Evolutionary conservation across 2,888 invertebrate genomes (phyloP).

Genomic region (Achlya flavicornis): DNA sequence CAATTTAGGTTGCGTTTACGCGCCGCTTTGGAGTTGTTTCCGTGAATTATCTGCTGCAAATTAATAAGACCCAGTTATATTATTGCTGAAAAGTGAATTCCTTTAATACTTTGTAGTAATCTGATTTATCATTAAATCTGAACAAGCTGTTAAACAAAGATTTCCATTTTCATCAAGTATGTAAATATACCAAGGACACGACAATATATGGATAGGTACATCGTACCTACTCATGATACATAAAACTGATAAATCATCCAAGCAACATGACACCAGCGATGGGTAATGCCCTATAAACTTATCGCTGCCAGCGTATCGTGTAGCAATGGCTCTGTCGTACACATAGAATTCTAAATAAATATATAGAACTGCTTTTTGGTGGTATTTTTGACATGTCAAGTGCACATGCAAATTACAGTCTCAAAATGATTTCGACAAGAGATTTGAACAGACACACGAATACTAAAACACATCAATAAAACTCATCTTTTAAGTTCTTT

Average conservation of each 20-base stretch:
- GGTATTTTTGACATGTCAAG: no score
- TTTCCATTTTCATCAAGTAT: not conserved
- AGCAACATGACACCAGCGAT: slow-evolving; percentile 41
- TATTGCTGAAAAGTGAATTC: not conserved
- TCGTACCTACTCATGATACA: slow-evolving; percentile 27
- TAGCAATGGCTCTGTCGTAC: slow-evolving; percentile 24
- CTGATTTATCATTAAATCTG: no score
- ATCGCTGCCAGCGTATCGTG: slow-evolving; percentile 36
- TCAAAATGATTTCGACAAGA: no score
- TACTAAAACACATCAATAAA: no score
- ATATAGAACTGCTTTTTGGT: not conserved
- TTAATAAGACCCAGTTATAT: slow-evolving; percentile 6
- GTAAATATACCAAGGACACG: slow-evolving; percentile 5
- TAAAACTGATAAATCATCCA: slow-evolving; percentile 47
- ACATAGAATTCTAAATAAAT: slow-evolving; percentile 17
- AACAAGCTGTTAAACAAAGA: no score
- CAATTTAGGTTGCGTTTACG: not conserved
- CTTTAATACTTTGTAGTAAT: not conserved
- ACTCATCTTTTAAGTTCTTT: no score
- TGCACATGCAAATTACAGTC: not conserved
- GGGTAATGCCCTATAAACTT: slow-evolving; percentile 48
- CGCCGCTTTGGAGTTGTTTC: not conserved
- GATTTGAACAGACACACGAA: no score
- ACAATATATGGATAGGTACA: slow-evolving; percentile 8
- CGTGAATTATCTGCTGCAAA: slow-evolving; percentile 1